Conservation (phyloP, 2,113 vertebrate genomes). For the Genyomyrus donnyi region DNA sequence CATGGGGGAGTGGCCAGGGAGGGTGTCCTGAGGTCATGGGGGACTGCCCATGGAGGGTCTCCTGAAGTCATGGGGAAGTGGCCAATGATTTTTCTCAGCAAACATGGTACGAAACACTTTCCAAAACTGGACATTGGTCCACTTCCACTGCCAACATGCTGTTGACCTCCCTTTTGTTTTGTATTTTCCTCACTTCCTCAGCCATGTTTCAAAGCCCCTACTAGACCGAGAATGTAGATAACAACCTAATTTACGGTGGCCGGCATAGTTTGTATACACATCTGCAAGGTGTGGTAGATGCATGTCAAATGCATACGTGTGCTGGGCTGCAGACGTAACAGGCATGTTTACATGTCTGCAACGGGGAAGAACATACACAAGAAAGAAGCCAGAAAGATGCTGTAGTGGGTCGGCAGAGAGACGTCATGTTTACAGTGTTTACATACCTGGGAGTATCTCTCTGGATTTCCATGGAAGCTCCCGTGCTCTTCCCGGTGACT, state of each 20-base stretch:
- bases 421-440: background rate
- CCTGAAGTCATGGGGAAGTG: background rate
- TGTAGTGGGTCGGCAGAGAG: background rate
- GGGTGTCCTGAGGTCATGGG: background rate
- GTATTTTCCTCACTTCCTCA: background rate
- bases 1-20: background rate
- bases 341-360: background rate
- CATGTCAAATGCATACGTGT: background rate
- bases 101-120: background rate
- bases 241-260: conserved; percentile 24
- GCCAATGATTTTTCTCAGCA: background rate
- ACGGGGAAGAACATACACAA: background rate
- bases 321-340: background rate
- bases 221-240: conserved; percentile 12
- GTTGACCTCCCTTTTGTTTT: background rate
- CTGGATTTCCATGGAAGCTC: background rate
- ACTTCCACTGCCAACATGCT: conserved; percentile 45
- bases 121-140: conserved; percentile 13
- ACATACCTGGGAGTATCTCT: background rate
- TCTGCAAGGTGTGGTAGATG: conserved; percentile 1
- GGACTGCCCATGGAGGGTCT: background rate
- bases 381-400: background rate
- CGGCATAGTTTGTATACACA: background rate
- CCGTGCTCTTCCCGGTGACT: background rate
- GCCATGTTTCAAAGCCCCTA: conserved; percentile 27